Evolutionary conservation across 2,797 vertebrate genomes (phyloP), one percentile per base, ranked within the genome.

Genomic region (Pagetopsis macropterus): DNA sequence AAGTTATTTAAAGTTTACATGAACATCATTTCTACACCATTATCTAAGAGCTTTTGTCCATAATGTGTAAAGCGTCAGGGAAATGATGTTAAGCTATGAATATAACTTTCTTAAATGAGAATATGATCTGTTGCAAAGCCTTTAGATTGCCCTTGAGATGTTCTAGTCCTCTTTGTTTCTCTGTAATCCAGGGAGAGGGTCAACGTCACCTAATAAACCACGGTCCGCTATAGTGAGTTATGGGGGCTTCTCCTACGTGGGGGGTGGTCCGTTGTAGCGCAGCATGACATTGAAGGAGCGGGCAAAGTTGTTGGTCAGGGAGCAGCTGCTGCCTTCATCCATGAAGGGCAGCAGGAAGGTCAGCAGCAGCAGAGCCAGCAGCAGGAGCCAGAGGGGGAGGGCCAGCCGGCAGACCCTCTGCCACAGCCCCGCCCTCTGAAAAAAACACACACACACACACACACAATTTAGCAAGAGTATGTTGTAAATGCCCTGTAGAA

Each of bases 201-300:
- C 21, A 37, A 19, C 19, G 43, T 45, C 19, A 45, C 52, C 62
- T 17, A 41, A 33, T 17, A 4, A 62, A 19, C 56, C 48, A 3
- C 0, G 44, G 16, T 16, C 37, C 33, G 33, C 1, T 37, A 37
- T n/a, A 23, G 45, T 48, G 43, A 54, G n/a, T n/a, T 33, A 12
- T 16, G 7, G 4, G 52, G 55, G 8, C 10, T 14, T 16, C 9
- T 44, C 54, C 89, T 95, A 98, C 12, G 96, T 99, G 52, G 97
- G 98, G 0, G 97, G 97, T 0, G 96, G 98, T 3, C 95, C 93
- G 0, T 96, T 21, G 0, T 98, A 95, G 78, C 94, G 96, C 37
- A 99, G 96, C 96, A 97, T 96, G 85, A 99, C 69, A 74, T 91
- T 95, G 91, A 99, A 98, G 75, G 97, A 99, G 9, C 94, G 93